Evolutionary conservation across 2,888 invertebrate species (phyloP).

Genomic region (Zygothrica quintamaculata): DNA sequence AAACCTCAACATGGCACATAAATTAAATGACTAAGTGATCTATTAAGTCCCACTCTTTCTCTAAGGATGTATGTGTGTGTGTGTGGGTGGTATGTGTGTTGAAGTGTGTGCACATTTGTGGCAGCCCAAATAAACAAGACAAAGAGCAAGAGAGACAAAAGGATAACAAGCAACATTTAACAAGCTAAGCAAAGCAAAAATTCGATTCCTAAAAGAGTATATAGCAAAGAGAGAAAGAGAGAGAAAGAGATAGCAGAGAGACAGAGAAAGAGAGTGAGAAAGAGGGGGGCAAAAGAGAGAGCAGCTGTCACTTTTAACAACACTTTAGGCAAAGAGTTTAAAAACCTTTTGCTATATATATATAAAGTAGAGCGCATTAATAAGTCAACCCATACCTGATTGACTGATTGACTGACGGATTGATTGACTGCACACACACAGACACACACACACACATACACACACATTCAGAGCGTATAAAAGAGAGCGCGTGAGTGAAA

Average conservation of each 20-base stretch:
- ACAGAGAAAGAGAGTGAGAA: no score
- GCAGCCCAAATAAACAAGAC: constrained; percentile 27
- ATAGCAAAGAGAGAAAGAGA: no score
- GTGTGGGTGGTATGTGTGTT: constrained; percentile 11
- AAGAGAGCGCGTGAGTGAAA: not conserved
- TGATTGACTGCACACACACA: constrained; percentile 11
- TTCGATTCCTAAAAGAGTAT: constrained; percentile 10
- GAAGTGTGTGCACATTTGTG: constrained; percentile 16
- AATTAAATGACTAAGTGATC: constrained; percentile 69
- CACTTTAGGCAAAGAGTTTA: constrained; percentile 31
- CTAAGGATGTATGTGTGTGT: constrained; percentile 3
- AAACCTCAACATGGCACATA: constrained; percentile 58
- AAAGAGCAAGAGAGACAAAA: not conserved
- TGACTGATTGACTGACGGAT: constrained; percentile 2
- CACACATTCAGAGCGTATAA: no score
- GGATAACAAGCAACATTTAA: no score
- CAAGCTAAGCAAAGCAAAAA: no score
- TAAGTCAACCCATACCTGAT: constrained; percentile 63
- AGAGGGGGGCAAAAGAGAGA: no score
- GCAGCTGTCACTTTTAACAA: constrained; percentile 27
- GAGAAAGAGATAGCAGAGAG: no score
- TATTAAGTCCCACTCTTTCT: constrained; percentile 30
- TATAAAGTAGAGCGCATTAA: constrained; percentile 57
- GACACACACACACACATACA: no score
- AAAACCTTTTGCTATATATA: constrained; percentile 52